A percentile compares a stretch with the other conserved stretches of the same genome.
These are phyloP conservation scores for Hemiscyllium ocellatum DNA, from an alignment of 2,113 vertebrate species.

Conservation along the genomic window DNA sequence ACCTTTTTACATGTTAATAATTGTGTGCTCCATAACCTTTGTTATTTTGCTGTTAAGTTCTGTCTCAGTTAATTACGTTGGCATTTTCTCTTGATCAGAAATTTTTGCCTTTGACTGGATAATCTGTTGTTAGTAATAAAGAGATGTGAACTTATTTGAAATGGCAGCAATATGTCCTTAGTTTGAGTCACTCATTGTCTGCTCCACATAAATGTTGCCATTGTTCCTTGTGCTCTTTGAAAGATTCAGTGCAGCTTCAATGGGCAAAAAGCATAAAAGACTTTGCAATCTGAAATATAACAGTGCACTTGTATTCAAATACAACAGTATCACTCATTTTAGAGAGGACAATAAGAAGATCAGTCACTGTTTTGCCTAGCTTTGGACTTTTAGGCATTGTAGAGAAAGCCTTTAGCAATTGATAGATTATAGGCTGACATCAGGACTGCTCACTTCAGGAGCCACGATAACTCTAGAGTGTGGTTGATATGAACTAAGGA, in stretches of 20 bases:
- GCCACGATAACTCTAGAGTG: background rate
- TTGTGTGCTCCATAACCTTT: background rate
- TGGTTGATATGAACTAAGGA: background rate
- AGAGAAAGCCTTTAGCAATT: background rate
- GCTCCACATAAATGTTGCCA: background rate
- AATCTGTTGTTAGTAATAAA: background rate
- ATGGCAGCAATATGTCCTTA: background rate
- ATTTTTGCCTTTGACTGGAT: background rate
- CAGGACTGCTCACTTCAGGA: background rate
- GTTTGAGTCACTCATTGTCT: background rate
- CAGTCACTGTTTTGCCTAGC: background rate
- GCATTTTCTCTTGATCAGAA: background rate
- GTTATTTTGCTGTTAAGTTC: background rate
- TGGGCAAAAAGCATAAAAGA: background rate
- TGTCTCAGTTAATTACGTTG: background rate
- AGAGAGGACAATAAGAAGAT: background rate
- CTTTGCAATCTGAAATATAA: background rate
- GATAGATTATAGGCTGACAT: background rate
- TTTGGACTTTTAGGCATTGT: background rate
- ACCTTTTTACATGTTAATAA: background rate
- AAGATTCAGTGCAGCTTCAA: background rate
- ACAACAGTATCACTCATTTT: background rate
- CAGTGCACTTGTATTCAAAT: background rate
- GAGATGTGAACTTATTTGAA: background rate
- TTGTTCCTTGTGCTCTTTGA: background rate